phyloP scores from a whole-genome alignment of 2,113 vertebrate species.

The Phaethornis superciliosus region DNA sequence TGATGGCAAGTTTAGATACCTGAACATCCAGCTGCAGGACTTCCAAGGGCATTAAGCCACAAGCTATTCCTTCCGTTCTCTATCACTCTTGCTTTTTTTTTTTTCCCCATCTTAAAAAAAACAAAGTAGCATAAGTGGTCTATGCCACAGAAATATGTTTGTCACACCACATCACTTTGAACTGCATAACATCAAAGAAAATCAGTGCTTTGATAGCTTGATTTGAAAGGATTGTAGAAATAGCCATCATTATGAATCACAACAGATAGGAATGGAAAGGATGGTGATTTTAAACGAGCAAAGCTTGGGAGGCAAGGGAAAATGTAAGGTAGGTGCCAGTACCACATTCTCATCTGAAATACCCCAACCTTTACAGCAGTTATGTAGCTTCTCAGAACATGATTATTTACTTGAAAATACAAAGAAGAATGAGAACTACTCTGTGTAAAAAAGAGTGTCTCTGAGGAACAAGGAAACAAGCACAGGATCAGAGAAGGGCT shows the following conservation, averaged over 20 bases:
- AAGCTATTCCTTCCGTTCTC: neutral
- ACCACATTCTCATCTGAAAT: neutral
- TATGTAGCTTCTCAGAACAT: neutral
- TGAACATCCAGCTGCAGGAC: neutral
- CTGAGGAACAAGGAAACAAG: neutral
- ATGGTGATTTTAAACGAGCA: conserved; percentile 42
- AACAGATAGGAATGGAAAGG: conserved; percentile 35
- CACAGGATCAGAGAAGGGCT: neutral
- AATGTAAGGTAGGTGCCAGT: neutral
- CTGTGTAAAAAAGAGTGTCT: neutral
- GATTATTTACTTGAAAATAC: neutral
- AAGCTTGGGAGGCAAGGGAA: neutral
- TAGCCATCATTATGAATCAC: conserved; percentile 67
- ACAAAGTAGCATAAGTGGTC: conserved; percentile 63
- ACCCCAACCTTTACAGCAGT: neutral
- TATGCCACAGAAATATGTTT: conserved; percentile 61
- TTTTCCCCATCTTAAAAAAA: conserved; percentile 29
- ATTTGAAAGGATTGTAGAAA: conserved; percentile 72
- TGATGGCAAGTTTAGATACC: neutral
- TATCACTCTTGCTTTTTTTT: neutral
- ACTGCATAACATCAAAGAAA: conserved; percentile 74
- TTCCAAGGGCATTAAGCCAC: neutral
- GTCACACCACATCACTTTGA: conserved; percentile 64
- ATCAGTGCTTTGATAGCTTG: conserved; percentile 71
- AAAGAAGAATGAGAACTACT: neutral